Evolutionary conservation across 2,797 vertebrate genomes (phyloP).

Genomic region (Remorina albescens): DNA sequence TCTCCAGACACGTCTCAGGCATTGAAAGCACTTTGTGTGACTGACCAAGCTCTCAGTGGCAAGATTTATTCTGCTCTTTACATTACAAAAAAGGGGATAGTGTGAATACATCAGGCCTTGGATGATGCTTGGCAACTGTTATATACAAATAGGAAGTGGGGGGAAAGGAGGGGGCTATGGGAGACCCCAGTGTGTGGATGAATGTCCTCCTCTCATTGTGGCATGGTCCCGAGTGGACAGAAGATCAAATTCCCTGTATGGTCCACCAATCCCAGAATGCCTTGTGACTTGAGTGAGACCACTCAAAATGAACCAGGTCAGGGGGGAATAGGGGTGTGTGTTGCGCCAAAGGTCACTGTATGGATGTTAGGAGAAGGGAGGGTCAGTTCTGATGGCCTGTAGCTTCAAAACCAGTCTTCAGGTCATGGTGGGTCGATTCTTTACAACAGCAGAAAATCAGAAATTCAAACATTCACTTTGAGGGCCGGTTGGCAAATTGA

Average conservation of each 20-base stretch:
- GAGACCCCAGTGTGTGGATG: conserved; percentile 15
- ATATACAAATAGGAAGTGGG: conserved; percentile 79
- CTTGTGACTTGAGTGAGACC: conserved; percentile 40
- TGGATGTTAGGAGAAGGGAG: neutral
- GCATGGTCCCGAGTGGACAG: conserved; percentile 56
- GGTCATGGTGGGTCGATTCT: conserved; percentile 8
- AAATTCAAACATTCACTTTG: conserved; percentile 58
- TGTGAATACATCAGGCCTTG: conserved; percentile 68
- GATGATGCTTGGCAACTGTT: conserved; percentile 74
- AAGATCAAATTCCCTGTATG: conserved; percentile 47
- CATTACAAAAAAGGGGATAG: conserved; percentile 59
- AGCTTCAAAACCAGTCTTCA: conserved; percentile 24
- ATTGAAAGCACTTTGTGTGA: conserved; percentile 59
- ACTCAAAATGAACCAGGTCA: neutral
- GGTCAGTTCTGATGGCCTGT: conserved; percentile 23
- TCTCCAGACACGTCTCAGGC: conserved; percentile 35
- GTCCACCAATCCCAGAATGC: conserved; percentile 66
- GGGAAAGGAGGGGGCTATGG: neutral
- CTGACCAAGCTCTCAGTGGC: conserved; percentile 51
- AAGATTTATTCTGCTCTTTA: conserved; percentile 59
- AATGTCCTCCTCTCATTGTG: conserved; percentile 42
- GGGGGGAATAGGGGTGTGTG: neutral
- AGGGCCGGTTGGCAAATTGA: conserved; percentile 51
- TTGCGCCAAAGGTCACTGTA: neutral
- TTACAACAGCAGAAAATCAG: conserved; percentile 19